Conservation (phyloP, 2,113 vertebrate genomes). For the Leuciscus idus region DNA sequence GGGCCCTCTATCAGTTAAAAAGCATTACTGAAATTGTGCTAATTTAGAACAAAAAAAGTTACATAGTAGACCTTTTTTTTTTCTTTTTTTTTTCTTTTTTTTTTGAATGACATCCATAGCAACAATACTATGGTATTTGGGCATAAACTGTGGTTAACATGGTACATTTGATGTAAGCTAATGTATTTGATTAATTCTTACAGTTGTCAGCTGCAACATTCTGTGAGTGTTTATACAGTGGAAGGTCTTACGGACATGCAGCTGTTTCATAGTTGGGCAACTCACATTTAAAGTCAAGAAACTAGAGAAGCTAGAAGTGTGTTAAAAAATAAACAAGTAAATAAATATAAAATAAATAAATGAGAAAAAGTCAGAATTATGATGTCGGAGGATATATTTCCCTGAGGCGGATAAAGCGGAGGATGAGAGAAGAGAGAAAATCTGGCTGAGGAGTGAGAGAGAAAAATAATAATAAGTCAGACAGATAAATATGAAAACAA, state of each 20-base stretch:
- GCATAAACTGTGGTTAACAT: too few relatives aligned
- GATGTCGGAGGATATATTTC: conserved; percentile 29
- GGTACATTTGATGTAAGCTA: not conserved
- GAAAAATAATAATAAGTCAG: not conserved
- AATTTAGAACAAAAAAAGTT: too few relatives aligned
- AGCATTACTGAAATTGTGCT: too few relatives aligned
- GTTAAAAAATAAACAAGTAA: conserved; percentile 22
- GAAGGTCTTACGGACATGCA: not conserved
- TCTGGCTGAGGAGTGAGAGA: not conserved
- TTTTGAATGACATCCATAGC: not conserved
- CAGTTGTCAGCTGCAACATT: not conserved
- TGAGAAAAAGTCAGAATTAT: conserved; percentile 17
- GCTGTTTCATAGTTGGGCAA: not conserved
- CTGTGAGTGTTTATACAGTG: not conserved
- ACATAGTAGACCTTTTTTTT: too few relatives aligned
- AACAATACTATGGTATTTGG: not conserved
- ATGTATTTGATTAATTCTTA: not conserved
- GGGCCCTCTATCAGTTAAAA: too few relatives aligned
- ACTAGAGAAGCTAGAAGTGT: conserved; percentile 9
- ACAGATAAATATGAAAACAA: conserved; percentile 43
- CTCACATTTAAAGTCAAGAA: not conserved
- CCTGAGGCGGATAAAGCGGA: not conserved
- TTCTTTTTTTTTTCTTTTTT: too few relatives aligned
- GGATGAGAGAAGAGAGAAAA: conserved; percentile 19
- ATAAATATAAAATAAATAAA: conserved; percentile 20